These are phyloP conservation scores for Rhinogobio ventralis DNA, from an alignment of 2,797 vertebrate species.

Conservation along the genomic window DNA sequence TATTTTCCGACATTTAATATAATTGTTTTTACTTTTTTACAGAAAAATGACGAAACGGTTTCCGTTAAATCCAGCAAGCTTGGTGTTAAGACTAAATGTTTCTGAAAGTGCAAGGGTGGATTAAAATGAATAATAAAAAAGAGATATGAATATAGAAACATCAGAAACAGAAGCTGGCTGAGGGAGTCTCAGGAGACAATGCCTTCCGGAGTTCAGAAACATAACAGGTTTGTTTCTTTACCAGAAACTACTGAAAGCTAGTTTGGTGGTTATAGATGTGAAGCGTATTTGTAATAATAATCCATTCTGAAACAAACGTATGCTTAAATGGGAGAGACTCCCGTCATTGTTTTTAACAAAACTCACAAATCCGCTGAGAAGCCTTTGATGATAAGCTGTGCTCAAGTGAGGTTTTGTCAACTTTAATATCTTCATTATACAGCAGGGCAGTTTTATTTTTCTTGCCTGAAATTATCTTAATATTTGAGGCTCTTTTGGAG, in stretches of 20 bases:
- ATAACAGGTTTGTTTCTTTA: slow-evolving; percentile 46
- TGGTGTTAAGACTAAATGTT: slow-evolving; percentile 1
- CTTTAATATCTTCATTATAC: slow-evolving; percentile 64
- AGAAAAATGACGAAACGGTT: background rate
- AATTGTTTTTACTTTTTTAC: background rate
- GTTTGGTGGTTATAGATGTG: slow-evolving; percentile 53
- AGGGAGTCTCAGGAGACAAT: slow-evolving; percentile 52
- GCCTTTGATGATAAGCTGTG: slow-evolving; percentile 68
- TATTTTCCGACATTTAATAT: background rate
- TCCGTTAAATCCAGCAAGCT: background rate
- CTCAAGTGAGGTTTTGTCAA: slow-evolving; percentile 65
- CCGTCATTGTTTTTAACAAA: slow-evolving; percentile 65
- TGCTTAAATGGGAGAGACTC: slow-evolving; percentile 58
- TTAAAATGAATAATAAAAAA: slow-evolving; percentile 48
- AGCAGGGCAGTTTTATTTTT: slow-evolving; percentile 57
- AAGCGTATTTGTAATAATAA: slow-evolving; percentile 64
- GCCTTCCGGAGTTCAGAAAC: slow-evolving; percentile 56
- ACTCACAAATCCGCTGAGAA: slow-evolving; percentile 62
- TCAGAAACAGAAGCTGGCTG: slow-evolving; percentile 50
- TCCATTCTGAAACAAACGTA: slow-evolving; percentile 60
- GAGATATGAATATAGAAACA: slow-evolving; percentile 58
- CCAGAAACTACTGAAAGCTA: slow-evolving; percentile 55
- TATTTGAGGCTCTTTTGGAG: slow-evolving; percentile 55
- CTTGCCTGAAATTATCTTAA: slow-evolving; percentile 62
- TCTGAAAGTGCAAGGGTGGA: slow-evolving; percentile 35